Evolutionary conservation across 2,113 vertebrate genomes (phyloP).

Genomic region (Notarius quadriscutis): DNA sequence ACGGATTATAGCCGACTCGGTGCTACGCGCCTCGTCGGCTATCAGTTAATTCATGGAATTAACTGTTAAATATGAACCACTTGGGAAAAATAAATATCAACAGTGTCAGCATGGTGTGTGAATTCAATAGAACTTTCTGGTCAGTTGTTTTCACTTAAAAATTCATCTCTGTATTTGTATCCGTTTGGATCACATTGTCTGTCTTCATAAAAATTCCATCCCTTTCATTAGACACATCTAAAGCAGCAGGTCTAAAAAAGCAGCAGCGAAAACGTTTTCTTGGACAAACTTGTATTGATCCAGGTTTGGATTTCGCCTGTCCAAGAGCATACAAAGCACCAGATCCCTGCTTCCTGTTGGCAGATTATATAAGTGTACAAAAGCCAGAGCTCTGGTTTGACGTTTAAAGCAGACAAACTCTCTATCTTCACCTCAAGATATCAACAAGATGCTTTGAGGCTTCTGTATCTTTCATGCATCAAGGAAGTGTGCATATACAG

Average conservation of each 20-base stretch:
- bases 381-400: conserved; percentile 7
- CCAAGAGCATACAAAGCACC: background rate
- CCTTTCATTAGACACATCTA: background rate
- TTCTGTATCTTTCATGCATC: background rate
- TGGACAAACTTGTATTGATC: background rate
- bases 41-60: no score
- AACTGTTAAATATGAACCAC: no score
- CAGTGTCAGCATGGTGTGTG: background rate
- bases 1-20: no score
- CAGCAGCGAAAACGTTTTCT: background rate
- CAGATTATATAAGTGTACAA: background rate
- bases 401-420: conserved; percentile 28
- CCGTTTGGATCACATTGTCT: background rate
- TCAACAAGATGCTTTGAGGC: background rate
- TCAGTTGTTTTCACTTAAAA: background rate
- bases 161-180: background rate
- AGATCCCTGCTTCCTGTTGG: background rate
- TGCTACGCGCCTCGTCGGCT: no score
- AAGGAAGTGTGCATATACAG: background rate
- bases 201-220: no score
- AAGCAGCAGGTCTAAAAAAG: background rate
- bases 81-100: no score
- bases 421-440: conserved; percentile 10
- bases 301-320: background rate
- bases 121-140: background rate